Conservation (phyloP, 1,140 invertebrate genomes). For the Parapsyche elsis region DNA sequence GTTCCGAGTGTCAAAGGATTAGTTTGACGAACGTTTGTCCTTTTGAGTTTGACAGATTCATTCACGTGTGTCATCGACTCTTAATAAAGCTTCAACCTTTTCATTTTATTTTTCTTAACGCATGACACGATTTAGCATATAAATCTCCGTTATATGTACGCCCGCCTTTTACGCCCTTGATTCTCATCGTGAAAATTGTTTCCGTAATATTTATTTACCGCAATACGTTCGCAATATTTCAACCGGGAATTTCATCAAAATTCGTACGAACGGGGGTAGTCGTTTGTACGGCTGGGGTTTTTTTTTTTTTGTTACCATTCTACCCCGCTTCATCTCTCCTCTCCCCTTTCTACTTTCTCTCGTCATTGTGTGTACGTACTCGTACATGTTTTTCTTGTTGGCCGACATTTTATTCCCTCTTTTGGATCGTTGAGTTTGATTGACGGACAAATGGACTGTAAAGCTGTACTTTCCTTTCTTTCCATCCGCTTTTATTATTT, state of each 20-base stretch:
- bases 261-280: neutral
- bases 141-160: constrained; percentile 17
- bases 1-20: too few relatives aligned
- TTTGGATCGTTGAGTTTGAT: constrained; percentile 31
- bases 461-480: constrained; percentile 13
- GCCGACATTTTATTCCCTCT: constrained; percentile 15
- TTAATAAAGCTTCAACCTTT: too few relatives aligned
- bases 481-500: constrained; percentile 25
- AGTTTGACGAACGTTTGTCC: too few relatives aligned
- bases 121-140: neutral
- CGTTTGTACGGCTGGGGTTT: neutral
- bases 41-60: too few relatives aligned
- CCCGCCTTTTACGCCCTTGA: constrained; percentile 11
- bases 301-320: neutral
- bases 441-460: constrained; percentile 30
- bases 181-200: constrained; percentile 30
- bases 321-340: neutral
- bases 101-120: neutral
- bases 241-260: constrained; percentile 21
- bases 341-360: neutral
- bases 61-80: too few relatives aligned
- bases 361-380: neutral
- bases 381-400: neutral
- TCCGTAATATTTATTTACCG: constrained; percentile 32
- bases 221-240: constrained; percentile 32